Evolutionary conservation across 2,888 invertebrate genomes (phyloP).

Genomic region (Mechanitis messenoides): DNA sequence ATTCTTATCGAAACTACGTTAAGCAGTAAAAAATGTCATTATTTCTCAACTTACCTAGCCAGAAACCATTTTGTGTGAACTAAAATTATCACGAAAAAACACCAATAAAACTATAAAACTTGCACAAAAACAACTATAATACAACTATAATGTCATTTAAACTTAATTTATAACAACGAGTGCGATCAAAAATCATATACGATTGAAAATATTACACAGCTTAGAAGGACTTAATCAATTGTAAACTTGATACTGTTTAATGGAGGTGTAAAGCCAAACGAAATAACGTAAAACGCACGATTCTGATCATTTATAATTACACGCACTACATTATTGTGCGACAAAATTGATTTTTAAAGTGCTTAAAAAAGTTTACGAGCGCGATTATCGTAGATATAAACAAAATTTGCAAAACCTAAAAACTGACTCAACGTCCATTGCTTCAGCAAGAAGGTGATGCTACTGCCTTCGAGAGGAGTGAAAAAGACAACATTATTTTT

Average conservation of each 20-base stretch:
- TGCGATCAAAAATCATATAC: slow-evolving; percentile 40
- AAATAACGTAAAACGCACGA: slow-evolving; percentile 54
- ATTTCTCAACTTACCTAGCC: slow-evolving; percentile 38
- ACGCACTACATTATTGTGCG: slow-evolving; percentile 63
- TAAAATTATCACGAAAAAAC: slow-evolving; percentile 32
- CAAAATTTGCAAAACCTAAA: slow-evolving; percentile 65
- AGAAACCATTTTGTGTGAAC: slow-evolving; percentile 45
- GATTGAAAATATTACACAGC: slow-evolving; percentile 39
- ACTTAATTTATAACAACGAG: slow-evolving; percentile 42
- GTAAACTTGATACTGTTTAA: slow-evolving; percentile 32
- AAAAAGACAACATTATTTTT: slow-evolving; percentile 65
- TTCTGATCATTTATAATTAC: slow-evolving; percentile 51
- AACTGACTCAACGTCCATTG: slow-evolving; percentile 70
- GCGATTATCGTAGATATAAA: slow-evolving; percentile 73
- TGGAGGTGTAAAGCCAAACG: slow-evolving; percentile 47
- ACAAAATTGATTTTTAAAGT: slow-evolving; percentile 60
- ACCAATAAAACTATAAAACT: slow-evolving; percentile 40
- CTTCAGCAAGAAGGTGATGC: slow-evolving; percentile 64
- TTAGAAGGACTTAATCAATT: slow-evolving; percentile 43
- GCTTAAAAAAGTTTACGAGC: slow-evolving; percentile 70
- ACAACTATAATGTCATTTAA: slow-evolving; percentile 41
- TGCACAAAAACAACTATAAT: slow-evolving; percentile 45
- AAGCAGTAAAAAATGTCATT: slow-evolving; percentile 36
- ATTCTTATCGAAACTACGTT: slow-evolving; percentile 37
- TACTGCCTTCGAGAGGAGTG: slow-evolving; percentile 67